A percentile compares a stretch with the other conserved stretches of the same genome.
Evolutionary conservation across 2,797 vertebrate species (phyloP).

Genomic region (Rhadinocentrus ornatus): DNA sequence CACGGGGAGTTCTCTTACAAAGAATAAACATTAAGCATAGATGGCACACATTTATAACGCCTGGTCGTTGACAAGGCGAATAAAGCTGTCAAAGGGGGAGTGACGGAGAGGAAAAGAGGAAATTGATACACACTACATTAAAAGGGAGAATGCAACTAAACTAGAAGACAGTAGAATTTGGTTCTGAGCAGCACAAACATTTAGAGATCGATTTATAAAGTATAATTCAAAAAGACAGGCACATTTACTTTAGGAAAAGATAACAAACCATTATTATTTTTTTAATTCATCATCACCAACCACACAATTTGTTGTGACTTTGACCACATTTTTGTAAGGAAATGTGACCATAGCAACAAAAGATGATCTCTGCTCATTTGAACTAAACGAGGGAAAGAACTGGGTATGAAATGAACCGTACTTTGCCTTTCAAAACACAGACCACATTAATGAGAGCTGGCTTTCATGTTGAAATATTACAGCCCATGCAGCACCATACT

Average conservation of each 20-base stretch:
- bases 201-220: neutral
- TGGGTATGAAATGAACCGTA: conserved; percentile 40
- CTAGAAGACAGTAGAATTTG: conserved; percentile 45
- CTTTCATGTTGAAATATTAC: conserved; percentile 51
- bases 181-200: conserved; percentile 36
- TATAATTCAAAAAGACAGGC: neutral
- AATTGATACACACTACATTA: conserved; percentile 50
- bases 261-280: conserved; percentile 33
- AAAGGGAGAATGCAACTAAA: conserved; percentile 53
- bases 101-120: conserved; percentile 45
- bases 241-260: conserved; percentile 14
- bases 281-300: conserved; percentile 18
- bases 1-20: conserved; percentile 60
- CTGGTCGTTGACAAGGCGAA: conserved; percentile 53
- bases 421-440: conserved; percentile 38
- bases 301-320: conserved; percentile 13
- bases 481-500: conserved; percentile 27
- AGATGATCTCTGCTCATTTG: conserved; percentile 44
- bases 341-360: conserved; percentile 10
- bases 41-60: conserved; percentile 73
- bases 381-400: conserved; percentile 14
- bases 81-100: conserved; percentile 67
- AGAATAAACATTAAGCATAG: conserved; percentile 74
- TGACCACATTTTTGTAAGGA: conserved; percentile 8
- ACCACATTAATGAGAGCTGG: conserved; percentile 49